Evolutionary conservation across 64 coral and sea anemone species (phyloP), one percentile per base, ranked within the genome.

Genomic region (Anthopleura sola): DNA sequence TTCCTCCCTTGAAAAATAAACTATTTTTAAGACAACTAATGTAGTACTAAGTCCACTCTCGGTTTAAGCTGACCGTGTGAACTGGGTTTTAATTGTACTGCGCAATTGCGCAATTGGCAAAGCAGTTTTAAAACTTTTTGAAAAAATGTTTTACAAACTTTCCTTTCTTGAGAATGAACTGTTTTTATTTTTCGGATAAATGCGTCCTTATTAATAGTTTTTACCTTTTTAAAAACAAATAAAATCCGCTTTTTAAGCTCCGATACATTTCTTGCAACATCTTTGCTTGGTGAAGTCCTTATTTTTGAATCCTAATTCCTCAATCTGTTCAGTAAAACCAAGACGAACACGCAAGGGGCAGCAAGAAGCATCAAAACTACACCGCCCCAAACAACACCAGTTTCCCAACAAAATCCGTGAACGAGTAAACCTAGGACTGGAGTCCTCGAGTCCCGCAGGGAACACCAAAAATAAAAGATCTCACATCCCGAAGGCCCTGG

Each of bases 291-390:
- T 71, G 24, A 32, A 14, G 66, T 1, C 14, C 31, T 31, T 32
- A 15, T n/a, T 71, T 32, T 71, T 71, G 0, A 71, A 71, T 54
- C 26, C 80, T 47, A 40, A 51, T 23, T 55, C 60, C 60, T 66
- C 66, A 71, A 71, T 71, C 24, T 29, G 66, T 71, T 82, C 56
- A 97, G 94, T 93, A 47, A 97, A 92, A 87, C 90, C 94, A 23
- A 87, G 94, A 32, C 85, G 57, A 37, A 88, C 94, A 15, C 94
- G 90, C 24, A 97, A 93, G 26, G 87, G 85, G 40, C 90, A 97
- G 40, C 55, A 92, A 39, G 94, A 97, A 31, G 90, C 90, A 58
- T 84, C 90, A 19, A 60, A 90, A 18, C 11, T 53, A 5, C 76
- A 90, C 60, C 85, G 90, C 78, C 18, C 69, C 37, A 75, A 80